Percentiles rank a stretch among this genome's conserved stretches.
These are phyloP conservation scores for Streptopelia turtur DNA, from an alignment of 2,797 vertebrate genomes.

Conservation along the genomic window DNA sequence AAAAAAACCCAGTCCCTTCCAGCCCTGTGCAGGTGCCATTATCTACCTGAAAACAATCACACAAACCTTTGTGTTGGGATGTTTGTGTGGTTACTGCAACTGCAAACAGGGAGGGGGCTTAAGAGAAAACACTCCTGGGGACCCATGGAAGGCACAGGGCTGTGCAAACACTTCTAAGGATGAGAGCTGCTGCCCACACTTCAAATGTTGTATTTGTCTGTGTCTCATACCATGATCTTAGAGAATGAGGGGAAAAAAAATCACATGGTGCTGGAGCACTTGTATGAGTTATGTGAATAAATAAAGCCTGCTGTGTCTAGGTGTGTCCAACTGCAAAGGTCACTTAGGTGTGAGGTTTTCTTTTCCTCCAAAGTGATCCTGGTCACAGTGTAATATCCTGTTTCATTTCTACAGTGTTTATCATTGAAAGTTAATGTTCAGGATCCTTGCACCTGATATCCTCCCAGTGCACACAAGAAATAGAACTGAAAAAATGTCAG, in stretches of 20 bases:
- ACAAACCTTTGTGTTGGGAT: neutral
- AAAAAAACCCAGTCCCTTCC: neutral
- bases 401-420: neutral
- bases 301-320: neutral
- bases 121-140: neutral
- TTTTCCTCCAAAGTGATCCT: neutral
- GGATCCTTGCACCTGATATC: neutral
- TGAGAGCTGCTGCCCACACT: neutral
- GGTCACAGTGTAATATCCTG: conserved; percentile 5
- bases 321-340: conserved; percentile 31
- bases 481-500: neutral
- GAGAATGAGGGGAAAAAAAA: neutral
- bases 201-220: neutral
- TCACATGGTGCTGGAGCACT: neutral
- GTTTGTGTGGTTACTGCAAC: neutral
- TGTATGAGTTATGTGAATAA: neutral
- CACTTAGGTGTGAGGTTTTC: neutral
- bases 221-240: rapidly evolving
- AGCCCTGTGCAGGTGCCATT: neutral
- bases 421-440: neutral
- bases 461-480: neutral
- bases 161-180: neutral
- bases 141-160: neutral
- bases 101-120: neutral
- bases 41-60: neutral